Evolutionary conservation across 1,140 invertebrate species (phyloP).

Genomic region (Caenorhabditis latens): DNA sequence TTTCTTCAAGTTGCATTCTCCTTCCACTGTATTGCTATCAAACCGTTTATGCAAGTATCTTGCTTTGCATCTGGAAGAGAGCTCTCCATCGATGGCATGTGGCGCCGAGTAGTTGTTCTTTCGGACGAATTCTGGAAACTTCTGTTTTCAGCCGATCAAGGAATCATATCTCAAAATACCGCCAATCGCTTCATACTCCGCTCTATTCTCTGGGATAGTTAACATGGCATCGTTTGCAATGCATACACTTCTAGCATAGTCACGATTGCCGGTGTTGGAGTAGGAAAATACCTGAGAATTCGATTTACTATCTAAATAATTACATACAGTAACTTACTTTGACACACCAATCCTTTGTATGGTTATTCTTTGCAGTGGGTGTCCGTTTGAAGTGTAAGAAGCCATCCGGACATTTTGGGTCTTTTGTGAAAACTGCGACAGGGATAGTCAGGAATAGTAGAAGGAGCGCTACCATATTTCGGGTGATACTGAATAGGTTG

Average conservation of each 20-base stretch:
- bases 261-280: background rate
- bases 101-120: background rate
- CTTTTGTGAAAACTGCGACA: background rate
- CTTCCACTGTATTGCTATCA: background rate
- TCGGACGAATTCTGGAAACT: background rate
- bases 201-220: background rate
- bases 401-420: background rate
- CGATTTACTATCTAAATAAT: no score
- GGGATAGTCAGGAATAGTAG: background rate
- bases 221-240: background rate
- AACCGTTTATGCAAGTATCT: background rate
- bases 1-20: slow-evolving; percentile 6
- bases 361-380: background rate
- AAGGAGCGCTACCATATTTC: background rate
- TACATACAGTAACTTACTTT: background rate
- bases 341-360: slow-evolving; percentile 2
- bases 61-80: background rate
- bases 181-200: background rate
- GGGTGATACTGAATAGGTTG: background rate
- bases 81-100: background rate
- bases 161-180: background rate
- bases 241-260: background rate
- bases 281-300: no score
- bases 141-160: background rate
- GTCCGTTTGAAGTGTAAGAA: background rate